Base-by-base conservation (phyloP, 1,140 invertebrate species). In the Neodiprion lecontei region DNA sequence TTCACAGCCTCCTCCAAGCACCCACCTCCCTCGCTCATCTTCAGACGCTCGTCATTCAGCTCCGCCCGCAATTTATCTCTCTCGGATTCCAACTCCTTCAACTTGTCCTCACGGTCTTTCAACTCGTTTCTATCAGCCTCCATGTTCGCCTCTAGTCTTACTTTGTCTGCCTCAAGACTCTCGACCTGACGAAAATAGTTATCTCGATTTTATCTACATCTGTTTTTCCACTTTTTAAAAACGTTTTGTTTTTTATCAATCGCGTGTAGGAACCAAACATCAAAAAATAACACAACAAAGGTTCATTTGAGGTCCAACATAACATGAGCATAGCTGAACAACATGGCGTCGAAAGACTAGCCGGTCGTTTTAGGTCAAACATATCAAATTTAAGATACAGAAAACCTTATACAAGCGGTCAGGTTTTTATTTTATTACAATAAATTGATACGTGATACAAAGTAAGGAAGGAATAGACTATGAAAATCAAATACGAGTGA, bases 81-180 rank as follows among this genome's bases (percentile, higher is more conserved):
- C 49, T 83, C 80, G 0, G 53, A 14, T 70, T 87, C 81, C 8
- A 84, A 40, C 61, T 80, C 71, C 14, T 79, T 76, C 0, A 83
- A 67, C 3, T 79, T 74, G 21, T 67, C 77, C 21, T 88, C 83
- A 0, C 71, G 75, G 50, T 85, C 76, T 21, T 85, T 80, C 0
- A 82, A 11, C 1, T 78, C 72, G 5, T 78, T 79, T 48, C 77
- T 70, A 7, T 82, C 80, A 0, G 69, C 50, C 10, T 76, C 10
- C 65, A 84, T 76, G 74, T 82, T 79, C 9, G 17, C 76, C 61
- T 85, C 80, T 14, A 84, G 69, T n/a, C 78, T 76, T 8, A 48
- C 14, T 14, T 85, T 85, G 5, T 84, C 83, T 0, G 81, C 76
- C 74, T 86, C 80, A 14, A 86, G 75, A 66, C 77, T 82, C 69